phyloP scores from a whole-genome alignment of 1,140 invertebrate species.

The Probaryconus sp. region DNA sequence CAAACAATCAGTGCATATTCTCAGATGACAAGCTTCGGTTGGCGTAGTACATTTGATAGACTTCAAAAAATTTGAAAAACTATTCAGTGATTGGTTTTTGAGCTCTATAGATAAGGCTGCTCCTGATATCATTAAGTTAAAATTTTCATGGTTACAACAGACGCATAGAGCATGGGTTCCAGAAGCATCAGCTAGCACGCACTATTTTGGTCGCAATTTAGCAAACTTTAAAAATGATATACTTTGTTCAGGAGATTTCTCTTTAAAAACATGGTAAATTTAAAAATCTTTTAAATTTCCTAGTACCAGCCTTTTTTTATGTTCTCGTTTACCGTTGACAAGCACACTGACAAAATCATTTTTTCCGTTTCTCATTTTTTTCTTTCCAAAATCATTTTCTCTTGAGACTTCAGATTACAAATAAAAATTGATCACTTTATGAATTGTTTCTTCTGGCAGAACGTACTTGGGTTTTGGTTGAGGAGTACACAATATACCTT shows the following conservation, averaged over 20 bases:
- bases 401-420: too few species aligned
- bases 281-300: constrained; percentile 34
- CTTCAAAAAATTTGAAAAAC: background rate
- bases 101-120: background rate
- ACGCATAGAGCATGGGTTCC: constrained; percentile 35
- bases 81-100: background rate
- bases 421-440: background rate
- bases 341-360: constrained; percentile 22
- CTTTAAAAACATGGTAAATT: constrained; percentile 15
- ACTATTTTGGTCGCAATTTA: constrained; percentile 21
- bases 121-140: constrained; percentile 26
- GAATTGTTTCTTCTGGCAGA: background rate
- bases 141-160: constrained; percentile 25
- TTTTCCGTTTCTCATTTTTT: constrained; percentile 16
- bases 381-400: background rate
- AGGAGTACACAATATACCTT: constrained; percentile 4
- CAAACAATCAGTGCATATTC: constrained; percentile 4
- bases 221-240: constrained; percentile 42
- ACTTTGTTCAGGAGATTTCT: constrained; percentile 9
- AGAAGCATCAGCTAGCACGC: constrained; percentile 15
- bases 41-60: constrained; percentile 3
- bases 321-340: constrained; percentile 4
- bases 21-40: constrained; percentile 1
- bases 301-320: constrained; percentile 27
- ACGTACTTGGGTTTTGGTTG: constrained; percentile 2